Conservation (phyloP, 2,797 vertebrate species). For the Ispidina picta region DNA sequence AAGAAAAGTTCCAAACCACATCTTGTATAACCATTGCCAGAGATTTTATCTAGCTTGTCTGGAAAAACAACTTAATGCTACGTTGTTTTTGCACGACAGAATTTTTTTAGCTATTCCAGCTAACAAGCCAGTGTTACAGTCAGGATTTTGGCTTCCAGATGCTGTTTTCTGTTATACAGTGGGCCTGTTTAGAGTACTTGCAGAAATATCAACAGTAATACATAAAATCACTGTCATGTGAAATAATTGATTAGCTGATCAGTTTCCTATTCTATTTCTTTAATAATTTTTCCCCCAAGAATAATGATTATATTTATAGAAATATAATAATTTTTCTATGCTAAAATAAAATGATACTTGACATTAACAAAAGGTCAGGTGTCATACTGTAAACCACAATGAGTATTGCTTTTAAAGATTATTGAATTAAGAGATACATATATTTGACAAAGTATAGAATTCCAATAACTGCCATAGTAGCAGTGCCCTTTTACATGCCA, state of each 20-base stretch:
- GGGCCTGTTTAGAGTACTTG: not conserved
- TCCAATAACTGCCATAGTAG: conserved; percentile 70
- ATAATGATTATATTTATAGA: conserved; percentile 78
- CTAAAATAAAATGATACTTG: conserved; percentile 73
- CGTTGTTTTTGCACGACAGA: conserved; percentile 27
- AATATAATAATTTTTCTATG: conserved; percentile 74
- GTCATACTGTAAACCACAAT: conserved; percentile 74
- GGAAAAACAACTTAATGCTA: conserved; percentile 51
- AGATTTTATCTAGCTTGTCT: conserved; percentile 42
- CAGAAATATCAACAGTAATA: conserved; percentile 44
- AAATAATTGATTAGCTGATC: conserved; percentile 53
- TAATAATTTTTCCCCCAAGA: conserved; percentile 65
- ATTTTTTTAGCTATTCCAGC: not conserved
- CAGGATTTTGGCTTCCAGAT: conserved; percentile 2
- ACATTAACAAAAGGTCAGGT: conserved; percentile 82
- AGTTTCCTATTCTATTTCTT: conserved; percentile 52
- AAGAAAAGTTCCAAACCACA: conserved; percentile 20
- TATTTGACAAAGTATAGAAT: conserved; percentile 81
- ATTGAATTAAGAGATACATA: conserved; percentile 79
- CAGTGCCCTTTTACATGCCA: conserved; percentile 73
- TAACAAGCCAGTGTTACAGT: not conserved
- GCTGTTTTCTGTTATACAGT: not conserved
- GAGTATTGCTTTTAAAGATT: conserved; percentile 77
- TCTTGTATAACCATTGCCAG: not conserved
- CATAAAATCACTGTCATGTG: conserved; percentile 26